phyloP scores from a whole-genome alignment of 2,113 vertebrate genomes.

The Lipotes vexillifer region DNA sequence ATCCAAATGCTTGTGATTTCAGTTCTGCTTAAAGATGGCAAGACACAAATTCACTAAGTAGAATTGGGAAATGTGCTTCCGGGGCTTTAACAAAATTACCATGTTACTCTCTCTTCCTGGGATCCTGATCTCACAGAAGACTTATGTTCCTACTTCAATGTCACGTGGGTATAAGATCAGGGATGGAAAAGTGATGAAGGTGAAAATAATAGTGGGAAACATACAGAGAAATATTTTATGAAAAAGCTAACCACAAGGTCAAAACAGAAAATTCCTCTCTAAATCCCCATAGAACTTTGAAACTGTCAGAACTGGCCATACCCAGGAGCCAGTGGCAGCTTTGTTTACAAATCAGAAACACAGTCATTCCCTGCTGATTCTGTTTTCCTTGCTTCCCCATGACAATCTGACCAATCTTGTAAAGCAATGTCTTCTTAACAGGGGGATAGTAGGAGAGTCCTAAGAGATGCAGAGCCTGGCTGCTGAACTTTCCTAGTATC shows the following conservation, averaged over 20 bases:
- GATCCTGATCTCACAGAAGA: neutral
- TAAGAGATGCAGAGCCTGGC: neutral
- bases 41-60: neutral
- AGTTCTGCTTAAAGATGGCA: neutral
- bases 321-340: neutral
- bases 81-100: neutral
- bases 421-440: neutral
- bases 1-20: neutral
- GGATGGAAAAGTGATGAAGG: neutral
- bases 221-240: neutral
- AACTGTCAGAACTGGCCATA: neutral
- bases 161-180: neutral
- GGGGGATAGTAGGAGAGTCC: neutral
- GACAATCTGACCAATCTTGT: neutral
- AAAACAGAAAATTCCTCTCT: neutral
- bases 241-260: neutral
- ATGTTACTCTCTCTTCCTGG: neutral
- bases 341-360: neutral
- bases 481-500: neutral
- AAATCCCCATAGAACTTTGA: neutral
- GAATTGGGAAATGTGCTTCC: neutral
- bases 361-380: neutral
- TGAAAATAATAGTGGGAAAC: neutral
- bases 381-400: neutral
- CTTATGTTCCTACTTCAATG: neutral